Conservation (phyloP, 2,888 invertebrate genomes). For the Parascotia fuliginaria region DNA sequence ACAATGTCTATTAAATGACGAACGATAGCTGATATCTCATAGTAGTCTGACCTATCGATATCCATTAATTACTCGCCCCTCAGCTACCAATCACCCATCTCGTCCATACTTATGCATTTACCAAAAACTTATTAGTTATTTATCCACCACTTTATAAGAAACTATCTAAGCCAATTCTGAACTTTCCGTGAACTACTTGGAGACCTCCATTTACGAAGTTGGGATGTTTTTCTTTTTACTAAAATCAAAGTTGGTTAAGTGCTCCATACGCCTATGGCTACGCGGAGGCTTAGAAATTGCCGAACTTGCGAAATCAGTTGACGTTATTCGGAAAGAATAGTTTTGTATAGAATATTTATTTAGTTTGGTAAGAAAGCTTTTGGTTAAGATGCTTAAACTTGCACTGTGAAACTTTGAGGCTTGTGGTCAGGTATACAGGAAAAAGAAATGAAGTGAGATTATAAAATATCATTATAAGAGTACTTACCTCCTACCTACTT, state of each 20-base stretch:
- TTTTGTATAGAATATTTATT: constrained; percentile 41
- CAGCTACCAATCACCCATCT: neutral
- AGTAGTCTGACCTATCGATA: neutral
- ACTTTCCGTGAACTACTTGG: constrained; percentile 35
- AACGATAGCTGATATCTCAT: neutral
- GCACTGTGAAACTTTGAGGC: constrained; percentile 13
- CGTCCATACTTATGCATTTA: constrained; percentile 5
- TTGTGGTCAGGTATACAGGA: too few species aligned
- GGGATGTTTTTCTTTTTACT: constrained; percentile 42
- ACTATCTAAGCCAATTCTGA: constrained; percentile 38
- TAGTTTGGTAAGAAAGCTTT: constrained; percentile 20
- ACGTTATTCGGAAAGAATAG: constrained; percentile 20
- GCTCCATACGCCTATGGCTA: constrained; percentile 30
- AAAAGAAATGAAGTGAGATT: too few species aligned
- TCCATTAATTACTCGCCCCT: neutral
- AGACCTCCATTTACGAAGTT: constrained; percentile 37
- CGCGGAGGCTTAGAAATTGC: constrained; percentile 31
- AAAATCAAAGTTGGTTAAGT: constrained; percentile 49
- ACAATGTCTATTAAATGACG: neutral
- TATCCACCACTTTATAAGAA: constrained; percentile 37
- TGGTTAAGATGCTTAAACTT: constrained; percentile 13
- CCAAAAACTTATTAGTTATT: constrained; percentile 33
- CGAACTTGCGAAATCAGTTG: constrained; percentile 31
- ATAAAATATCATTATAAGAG: too few species aligned
- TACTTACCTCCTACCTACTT: too few species aligned